Base-by-base conservation (phyloP, 2,797 vertebrate genomes). In the Molothrus ater region DNA sequence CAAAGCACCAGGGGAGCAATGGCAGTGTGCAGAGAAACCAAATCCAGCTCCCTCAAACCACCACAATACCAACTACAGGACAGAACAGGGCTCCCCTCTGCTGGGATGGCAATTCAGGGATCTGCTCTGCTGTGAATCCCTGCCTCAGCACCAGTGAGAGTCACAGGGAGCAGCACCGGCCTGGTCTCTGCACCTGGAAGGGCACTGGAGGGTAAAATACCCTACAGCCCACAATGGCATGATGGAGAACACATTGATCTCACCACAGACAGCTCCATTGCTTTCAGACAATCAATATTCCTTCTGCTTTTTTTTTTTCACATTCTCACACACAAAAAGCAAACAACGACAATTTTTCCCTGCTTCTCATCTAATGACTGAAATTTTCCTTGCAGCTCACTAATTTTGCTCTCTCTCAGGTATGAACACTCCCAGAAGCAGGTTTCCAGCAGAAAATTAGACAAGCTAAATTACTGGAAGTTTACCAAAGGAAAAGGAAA, bases 401-500 rank as follows among this genome's bases (percentile, higher is more conserved):
- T 88, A n/a, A 81, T 88, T 83, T 90, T 60, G 75, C 13, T 88
- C 73, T 71, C 75, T 89, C 70, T 31, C 69, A 90, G 91, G 85
- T 94, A 69, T 16, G 63, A 95, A 87, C 42, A 25, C 80, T 93
- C 92, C 48, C 92, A 88, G 48, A 90, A 95, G 93, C 89, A 91
- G 80, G 82, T 60, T 97, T 96, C 89, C 73, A 96, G 91, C 66
- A 90, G 93, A 63, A 96, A 96, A 96, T 94, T 74, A 92, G 89
- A 66, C 86, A 70, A 88, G 87, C 73, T 94, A 88, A 96, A 96
- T 92, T 91, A 91, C 91, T 96, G 82, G 66, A 95, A 93, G 92
- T 93, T 96, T 96, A 93, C 84, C 92, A 91, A 96, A 94, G 89
- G 92, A 96, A 94, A 94, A 96, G 89, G 93, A 97, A 97, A 96